These are phyloP conservation scores for Diceros bicornis DNA, from an alignment of 2,797 vertebrate species.

Conservation along the genomic window DNA sequence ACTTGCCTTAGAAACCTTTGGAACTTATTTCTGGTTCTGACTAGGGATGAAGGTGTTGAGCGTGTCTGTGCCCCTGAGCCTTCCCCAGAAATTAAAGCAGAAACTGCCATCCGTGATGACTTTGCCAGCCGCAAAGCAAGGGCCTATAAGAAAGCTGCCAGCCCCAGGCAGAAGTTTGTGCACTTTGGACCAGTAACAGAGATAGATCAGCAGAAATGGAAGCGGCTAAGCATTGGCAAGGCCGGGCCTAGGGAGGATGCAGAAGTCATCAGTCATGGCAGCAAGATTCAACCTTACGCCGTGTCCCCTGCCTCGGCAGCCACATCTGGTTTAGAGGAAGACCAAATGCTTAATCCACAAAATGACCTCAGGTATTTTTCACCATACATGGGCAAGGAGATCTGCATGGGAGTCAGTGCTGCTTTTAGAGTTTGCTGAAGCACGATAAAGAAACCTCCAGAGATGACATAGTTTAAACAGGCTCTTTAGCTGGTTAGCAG, in stretches of 20 bases:
- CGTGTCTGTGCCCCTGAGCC: conserved; percentile 65
- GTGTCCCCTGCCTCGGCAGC: conserved; percentile 43
- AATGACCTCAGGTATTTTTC: conserved; percentile 88
- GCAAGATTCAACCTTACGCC: neutral
- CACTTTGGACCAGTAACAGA: conserved; percentile 98
- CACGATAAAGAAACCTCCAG: neutral
- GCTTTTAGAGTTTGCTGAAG: conserved; percentile 43
- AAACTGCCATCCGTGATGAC: conserved; percentile 89
- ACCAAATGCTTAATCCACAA: conserved; percentile 67
- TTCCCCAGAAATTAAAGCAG: conserved; percentile 88
- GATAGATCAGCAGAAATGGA: conserved; percentile 93
- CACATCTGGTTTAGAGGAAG: neutral
- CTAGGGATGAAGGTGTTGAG: conserved; percentile 91
- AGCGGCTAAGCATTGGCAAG: conserved; percentile 91
- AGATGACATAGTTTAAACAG: neutral
- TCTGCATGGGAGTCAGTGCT: conserved; percentile 44
- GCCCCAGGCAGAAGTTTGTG: conserved; percentile 93
- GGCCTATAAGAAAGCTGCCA: conserved; percentile 89
- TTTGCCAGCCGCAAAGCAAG: conserved; percentile 90
- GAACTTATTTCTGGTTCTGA: conserved; percentile 84
- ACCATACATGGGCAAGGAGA: conserved; percentile 20
- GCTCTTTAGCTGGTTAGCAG: neutral
- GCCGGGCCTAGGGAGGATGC: conserved; percentile 82
- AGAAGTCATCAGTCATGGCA: neutral
- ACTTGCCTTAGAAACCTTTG: conserved; percentile 78